Evolutionary conservation across 2,797 vertebrate species (phyloP), one percentile per base, ranked within the genome.

Genomic region (Crocodylus rhombifer): DNA sequence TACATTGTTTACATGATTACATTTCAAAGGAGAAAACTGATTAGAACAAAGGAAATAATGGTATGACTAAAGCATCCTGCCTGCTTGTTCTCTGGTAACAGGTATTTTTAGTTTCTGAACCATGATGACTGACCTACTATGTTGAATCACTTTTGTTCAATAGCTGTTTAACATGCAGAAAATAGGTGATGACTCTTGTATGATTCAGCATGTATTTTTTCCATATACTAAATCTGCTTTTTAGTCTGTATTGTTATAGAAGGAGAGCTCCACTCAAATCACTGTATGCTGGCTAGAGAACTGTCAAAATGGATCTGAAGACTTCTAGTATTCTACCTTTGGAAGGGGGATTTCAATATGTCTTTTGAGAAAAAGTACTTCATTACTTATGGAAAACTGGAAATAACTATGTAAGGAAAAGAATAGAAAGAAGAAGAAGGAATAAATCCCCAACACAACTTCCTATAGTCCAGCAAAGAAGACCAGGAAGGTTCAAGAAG

Each of bases 11-110:
- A 90, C 42, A 28, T 11, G 89, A 62, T 25, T 74, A 80, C 14
- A 77, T 89, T 94, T 95, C 75, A 95, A 92, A 95, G 60, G 36
- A 90, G 26, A 30, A 91, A 87, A 91, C 25, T 77, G 51, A 87
- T 81, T 26, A 75, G 28, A 93, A 81, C 20, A 82, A 92, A 83
- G 79, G 33, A 91, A 93, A 75, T 1, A 5, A 6, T 77, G 84
- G 74, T n/a, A 63, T 5, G 90, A 18, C 11, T 21, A 14, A 92
- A 85, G 88, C 13, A 17, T 1, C 74, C 9, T 57, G 6, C 62
- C 89, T 42, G 88, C 17, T 26, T 58, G 28, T 74, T 75, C 60
- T 77, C 84, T 87, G 84, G 83, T 83, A 88, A 80, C 58, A 36
- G 4, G 17, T 87, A 16, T 42, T 57, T 88, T 89, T 56, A 82